Evolutionary conservation across 2,797 vertebrate genomes (phyloP).

Genomic region (Luscinia megarhynchos): DNA sequence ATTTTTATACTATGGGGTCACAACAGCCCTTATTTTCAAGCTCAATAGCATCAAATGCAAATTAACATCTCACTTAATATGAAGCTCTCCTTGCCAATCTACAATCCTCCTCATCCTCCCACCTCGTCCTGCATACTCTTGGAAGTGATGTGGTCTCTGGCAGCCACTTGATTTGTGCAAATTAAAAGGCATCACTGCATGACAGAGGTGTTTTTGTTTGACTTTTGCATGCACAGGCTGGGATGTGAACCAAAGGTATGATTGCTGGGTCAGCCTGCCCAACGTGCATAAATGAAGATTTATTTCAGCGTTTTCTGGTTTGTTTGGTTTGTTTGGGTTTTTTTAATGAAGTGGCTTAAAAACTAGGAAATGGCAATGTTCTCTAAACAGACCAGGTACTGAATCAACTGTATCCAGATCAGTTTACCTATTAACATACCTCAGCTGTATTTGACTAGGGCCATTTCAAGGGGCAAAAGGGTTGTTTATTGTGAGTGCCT

Average conservation of each 20-base stretch:
- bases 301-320: neutral
- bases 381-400: neutral
- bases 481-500: neutral
- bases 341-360: neutral
- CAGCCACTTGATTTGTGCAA: neutral
- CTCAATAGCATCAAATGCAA: constrained; percentile 16
- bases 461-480: neutral
- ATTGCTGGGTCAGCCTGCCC: neutral
- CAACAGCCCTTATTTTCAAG: neutral
- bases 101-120: neutral
- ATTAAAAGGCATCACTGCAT: neutral
- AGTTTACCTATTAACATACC: constrained; percentile 20
- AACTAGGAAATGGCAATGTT: neutral
- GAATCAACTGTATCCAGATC: neutral
- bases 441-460: neutral
- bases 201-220: constrained; percentile 20
- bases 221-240: neutral
- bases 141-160: neutral
- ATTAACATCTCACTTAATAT: neutral
- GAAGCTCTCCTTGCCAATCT: neutral
- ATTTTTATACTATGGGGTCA: neutral
- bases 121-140: neutral
- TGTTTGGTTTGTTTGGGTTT: neutral
- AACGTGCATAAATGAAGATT: neutral
- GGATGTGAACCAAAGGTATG: neutral